Base-by-base conservation (phyloP, 2,797 vertebrate genomes). In the Chiroxiphia lanceolata region DNA sequence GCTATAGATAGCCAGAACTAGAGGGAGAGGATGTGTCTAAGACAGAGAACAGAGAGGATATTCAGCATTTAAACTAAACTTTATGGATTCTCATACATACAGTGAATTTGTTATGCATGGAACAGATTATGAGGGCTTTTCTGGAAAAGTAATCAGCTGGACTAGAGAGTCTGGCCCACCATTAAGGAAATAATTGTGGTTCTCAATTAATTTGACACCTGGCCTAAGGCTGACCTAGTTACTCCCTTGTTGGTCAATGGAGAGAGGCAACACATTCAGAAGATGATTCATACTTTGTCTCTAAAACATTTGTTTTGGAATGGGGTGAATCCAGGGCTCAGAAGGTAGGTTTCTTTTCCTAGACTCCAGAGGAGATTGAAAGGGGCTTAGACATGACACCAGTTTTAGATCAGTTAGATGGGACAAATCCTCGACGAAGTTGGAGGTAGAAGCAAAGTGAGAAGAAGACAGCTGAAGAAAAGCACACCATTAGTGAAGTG, bases 21-120 rank as follows among this genome's bases (percentile, higher is more conserved):
- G 59, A 87, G 70, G 31, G 87, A 94, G 76, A 91, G 76, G 64
- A 65, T 81, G 50, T 65, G 50, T 86, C 72, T n/a, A 93, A 91
- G 54, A 75, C 59, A 92, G 67, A 89, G 75, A 95, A 94, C 72
- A 91, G 89, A 91, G 87, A 70, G 48, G 59, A 89, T 84, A 95
- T 95, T 95, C 75, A 93, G 65, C 26, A 31, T 78, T 91, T 94
- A 59, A 89, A 91, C 27, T n/a, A 61, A 91, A 81, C 71, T 89
- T 81, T 40, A 54, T 79, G 33, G 47, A 79, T 79, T 92, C 44
- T 92, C n/a, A 27, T 87, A 51, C 27, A 27, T 61, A 42, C 11
- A 48, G 27, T 87, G 63, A 40, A 42, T 79, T 84, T 56, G 15
- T 77, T 90, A 34, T 38, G 47, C 16, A 5, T 65, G 51, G 67